phyloP scores from a whole-genome alignment of 2,113 vertebrate species.

The Planiliza haematocheilus region DNA sequence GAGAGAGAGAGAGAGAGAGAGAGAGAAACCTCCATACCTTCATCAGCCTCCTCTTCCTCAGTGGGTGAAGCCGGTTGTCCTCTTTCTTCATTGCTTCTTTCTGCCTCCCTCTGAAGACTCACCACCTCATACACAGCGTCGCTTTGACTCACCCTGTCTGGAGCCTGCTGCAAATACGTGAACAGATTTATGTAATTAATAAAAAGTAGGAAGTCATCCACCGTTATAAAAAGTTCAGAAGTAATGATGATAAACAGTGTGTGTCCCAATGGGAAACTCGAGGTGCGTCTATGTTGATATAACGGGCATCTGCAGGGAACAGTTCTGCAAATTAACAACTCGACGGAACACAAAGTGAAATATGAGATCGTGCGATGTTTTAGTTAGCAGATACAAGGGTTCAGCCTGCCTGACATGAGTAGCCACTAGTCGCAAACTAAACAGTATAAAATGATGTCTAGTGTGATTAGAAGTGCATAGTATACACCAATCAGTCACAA shows the following conservation, averaged over 20 bases:
- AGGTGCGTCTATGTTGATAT: too few relatives aligned
- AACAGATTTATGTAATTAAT: background rate
- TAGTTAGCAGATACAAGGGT: too few relatives aligned
- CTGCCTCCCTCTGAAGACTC: conserved; percentile 91
- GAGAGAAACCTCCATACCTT: conserved; percentile 81
- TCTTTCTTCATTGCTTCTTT: conserved; percentile 84
- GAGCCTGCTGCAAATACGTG: conserved; percentile 78
- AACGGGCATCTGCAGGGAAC: too few relatives aligned
- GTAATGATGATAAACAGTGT: background rate
- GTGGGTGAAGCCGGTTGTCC: conserved; percentile 82
- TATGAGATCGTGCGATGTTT: too few relatives aligned
- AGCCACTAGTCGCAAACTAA: too few relatives aligned
- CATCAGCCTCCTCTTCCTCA: conserved; percentile 93
- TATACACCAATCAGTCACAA: too few relatives aligned
- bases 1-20: accelerated
- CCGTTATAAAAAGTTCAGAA: background rate
- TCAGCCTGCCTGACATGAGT: too few relatives aligned
- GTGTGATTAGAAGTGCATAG: too few relatives aligned
- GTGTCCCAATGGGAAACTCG: too few relatives aligned
- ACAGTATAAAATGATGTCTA: too few relatives aligned
- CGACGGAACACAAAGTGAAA: too few relatives aligned
- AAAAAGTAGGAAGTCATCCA: background rate
- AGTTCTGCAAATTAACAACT: background rate
- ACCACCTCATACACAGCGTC: conserved; percentile 95
- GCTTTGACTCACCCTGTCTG: conserved; percentile 85